phyloP scores from a whole-genome alignment of 2,113 vertebrate species.

The Aspiorhynchus laticeps region DNA sequence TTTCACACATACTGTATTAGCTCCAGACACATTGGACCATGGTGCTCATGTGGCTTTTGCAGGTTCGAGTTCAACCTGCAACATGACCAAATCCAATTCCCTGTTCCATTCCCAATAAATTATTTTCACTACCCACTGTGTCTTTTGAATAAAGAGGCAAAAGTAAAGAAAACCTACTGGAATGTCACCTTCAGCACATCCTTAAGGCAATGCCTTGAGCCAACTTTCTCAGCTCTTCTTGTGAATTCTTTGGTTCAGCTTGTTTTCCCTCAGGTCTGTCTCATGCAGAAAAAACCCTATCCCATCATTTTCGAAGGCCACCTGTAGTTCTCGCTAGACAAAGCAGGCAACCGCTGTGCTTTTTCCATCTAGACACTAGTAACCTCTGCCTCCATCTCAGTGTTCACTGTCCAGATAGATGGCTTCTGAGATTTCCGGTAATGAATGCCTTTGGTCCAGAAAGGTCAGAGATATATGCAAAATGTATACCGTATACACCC shows the following conservation, averaged over 20 bases:
- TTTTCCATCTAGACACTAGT: background rate
- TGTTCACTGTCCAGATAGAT: background rate
- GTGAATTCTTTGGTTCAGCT: background rate
- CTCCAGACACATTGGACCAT: background rate
- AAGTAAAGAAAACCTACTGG: background rate
- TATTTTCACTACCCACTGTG: background rate
- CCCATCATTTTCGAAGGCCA: background rate
- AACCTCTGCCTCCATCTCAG: background rate
- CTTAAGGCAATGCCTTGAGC: background rate
- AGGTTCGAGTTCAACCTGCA: background rate
- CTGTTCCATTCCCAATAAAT: background rate
- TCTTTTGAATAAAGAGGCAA: background rate
- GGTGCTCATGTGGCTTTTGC: background rate
- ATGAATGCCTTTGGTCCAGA: background rate
- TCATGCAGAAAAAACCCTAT: background rate
- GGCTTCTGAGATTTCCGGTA: background rate
- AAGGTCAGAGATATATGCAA: background rate
- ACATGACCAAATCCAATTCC: background rate
- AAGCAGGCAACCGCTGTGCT: background rate
- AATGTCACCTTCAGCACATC: background rate
- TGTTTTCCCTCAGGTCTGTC: background rate
- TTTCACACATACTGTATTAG: background rate
- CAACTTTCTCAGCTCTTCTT: background rate
- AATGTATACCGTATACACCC: background rate
- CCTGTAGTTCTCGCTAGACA: background rate